A percentile compares a stretch with the other conserved stretches of the same genome.
phyloP scores from a whole-genome alignment of 2,797 vertebrate genomes.

The Brachyrhaphis roseni region DNA sequence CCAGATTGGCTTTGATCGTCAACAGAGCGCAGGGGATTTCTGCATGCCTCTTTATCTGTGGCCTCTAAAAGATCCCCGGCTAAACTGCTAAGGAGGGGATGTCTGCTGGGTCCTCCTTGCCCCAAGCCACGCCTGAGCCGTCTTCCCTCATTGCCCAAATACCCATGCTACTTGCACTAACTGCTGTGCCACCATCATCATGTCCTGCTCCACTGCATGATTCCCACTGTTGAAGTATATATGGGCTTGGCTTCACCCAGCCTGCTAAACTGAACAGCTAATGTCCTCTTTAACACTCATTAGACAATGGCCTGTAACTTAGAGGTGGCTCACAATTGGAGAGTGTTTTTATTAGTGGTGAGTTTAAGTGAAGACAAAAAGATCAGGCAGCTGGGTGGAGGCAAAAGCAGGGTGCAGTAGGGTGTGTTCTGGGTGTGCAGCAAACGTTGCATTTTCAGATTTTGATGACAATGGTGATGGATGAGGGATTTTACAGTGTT shows the following conservation, averaged over 20 bases:
- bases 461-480: slow-evolving; percentile 17
- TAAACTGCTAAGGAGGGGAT: slow-evolving; percentile 53
- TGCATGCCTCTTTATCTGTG: slow-evolving; percentile 54
- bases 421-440: slow-evolving; percentile 36
- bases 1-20: slow-evolving; percentile 76
- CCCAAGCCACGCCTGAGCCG: slow-evolving; percentile 23
- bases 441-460: neutral
- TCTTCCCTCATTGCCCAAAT: slow-evolving; percentile 32
- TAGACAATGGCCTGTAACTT: slow-evolving; percentile 50
- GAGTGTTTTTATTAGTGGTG: slow-evolving; percentile 3
- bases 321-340: slow-evolving; percentile 23
- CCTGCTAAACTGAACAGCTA: slow-evolving; percentile 32
- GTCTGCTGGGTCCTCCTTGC: slow-evolving; percentile 44
- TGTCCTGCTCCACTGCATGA: slow-evolving; percentile 40
- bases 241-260: slow-evolving; percentile 18
- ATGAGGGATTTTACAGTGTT: slow-evolving; percentile 26
- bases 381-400: neutral
- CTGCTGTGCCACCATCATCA: slow-evolving; percentile 25
- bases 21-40: slow-evolving; percentile 42
- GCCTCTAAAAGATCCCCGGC: slow-evolving; percentile 55
- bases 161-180: slow-evolving; percentile 25
- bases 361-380: slow-evolving; percentile 2
- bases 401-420: neutral
- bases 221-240: slow-evolving; percentile 24
- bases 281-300: slow-evolving; percentile 62